Evolutionary conservation across 2,888 invertebrate genomes (phyloP).

Genomic region (Cabera pusaria): DNA sequence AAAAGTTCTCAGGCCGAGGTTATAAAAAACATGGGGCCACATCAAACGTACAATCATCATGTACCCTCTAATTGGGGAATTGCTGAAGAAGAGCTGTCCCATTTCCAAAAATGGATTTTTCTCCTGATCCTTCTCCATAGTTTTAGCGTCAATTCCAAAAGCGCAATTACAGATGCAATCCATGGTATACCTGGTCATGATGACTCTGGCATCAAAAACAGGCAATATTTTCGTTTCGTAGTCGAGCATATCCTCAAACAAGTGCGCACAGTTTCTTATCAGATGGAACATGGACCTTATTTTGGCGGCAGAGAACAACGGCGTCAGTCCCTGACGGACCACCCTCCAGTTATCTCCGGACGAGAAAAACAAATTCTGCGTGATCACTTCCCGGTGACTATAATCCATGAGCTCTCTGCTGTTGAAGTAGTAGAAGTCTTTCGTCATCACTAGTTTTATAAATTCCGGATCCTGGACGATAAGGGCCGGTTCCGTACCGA

Average conservation of each 20-base stretch:
- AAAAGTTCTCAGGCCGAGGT: constrained; percentile 36
- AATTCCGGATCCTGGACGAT: constrained; percentile 38
- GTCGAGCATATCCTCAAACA: constrained; percentile 34
- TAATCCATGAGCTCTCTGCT: constrained; percentile 36
- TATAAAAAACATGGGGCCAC: constrained; percentile 48
- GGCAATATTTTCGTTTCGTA: constrained; percentile 22
- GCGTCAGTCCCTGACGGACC: constrained; percentile 39
- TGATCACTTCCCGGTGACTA: constrained; percentile 31
- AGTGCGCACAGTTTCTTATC: constrained; percentile 35
- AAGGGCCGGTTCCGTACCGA: constrained; percentile 34
- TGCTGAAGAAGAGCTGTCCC: constrained; percentile 34
- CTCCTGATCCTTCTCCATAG: constrained; percentile 33
- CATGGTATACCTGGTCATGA: constrained; percentile 43
- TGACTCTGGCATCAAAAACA: constrained; percentile 27
- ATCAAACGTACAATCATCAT: constrained; percentile 32
- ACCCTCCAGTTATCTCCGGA: constrained; percentile 42
- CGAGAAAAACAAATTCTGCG: constrained; percentile 39
- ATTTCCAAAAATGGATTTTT: constrained; percentile 41
- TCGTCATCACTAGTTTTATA: constrained; percentile 38
- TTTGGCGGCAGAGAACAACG: constrained; percentile 39
- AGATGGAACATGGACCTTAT: constrained; percentile 46
- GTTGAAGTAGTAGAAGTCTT: constrained; percentile 43
- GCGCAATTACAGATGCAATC: constrained; percentile 43
- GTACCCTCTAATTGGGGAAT: constrained; percentile 29
- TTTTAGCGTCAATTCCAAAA: constrained; percentile 45